These are phyloP conservation scores for Pseudomyrmex concolor DNA, from an alignment of 1,140 invertebrate species.

Conservation along the genomic window DNA sequence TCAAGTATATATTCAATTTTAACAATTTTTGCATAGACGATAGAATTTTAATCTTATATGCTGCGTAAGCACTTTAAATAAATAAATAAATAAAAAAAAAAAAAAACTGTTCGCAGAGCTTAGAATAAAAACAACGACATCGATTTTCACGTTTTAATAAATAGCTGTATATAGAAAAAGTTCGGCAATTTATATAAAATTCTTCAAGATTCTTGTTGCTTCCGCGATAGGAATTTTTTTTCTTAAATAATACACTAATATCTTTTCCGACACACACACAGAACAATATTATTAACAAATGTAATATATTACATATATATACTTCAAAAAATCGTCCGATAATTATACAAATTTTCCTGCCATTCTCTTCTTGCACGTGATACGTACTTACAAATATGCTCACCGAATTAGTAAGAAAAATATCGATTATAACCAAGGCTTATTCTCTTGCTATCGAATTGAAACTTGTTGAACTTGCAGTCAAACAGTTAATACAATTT, in stretches of 20 bases:
- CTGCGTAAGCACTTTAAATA: background rate
- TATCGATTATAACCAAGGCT: background rate
- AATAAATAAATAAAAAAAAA: background rate
- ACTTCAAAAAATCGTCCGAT: constrained; percentile 34
- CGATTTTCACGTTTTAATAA: constrained; percentile 18
- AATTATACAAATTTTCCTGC: constrained; percentile 50
- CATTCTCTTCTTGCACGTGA: constrained; percentile 43
- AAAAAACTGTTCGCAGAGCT: constrained; percentile 8
- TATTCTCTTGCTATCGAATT: constrained; percentile 44
- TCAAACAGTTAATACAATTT: constrained; percentile 46
- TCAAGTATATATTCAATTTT: constrained; percentile 27
- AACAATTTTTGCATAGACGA: constrained; percentile 41
- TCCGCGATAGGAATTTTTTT: constrained; percentile 7
- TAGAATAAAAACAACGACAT: constrained; percentile 48
- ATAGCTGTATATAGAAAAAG: background rate
- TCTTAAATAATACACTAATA: constrained; percentile 4
- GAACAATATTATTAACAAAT: background rate
- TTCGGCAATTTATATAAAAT: constrained; percentile 3
- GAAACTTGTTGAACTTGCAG: constrained; percentile 2
- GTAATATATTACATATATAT: background rate
- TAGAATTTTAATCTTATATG: constrained; percentile 38
- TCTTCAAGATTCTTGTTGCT: constrained; percentile 27
- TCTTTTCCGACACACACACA: background rate
- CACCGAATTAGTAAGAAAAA: constrained; percentile 28
- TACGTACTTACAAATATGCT: constrained; percentile 21